Evolutionary conservation across 2,113 vertebrate genomes (phyloP).

Genomic region (Nerophis lumbriciformis): DNA sequence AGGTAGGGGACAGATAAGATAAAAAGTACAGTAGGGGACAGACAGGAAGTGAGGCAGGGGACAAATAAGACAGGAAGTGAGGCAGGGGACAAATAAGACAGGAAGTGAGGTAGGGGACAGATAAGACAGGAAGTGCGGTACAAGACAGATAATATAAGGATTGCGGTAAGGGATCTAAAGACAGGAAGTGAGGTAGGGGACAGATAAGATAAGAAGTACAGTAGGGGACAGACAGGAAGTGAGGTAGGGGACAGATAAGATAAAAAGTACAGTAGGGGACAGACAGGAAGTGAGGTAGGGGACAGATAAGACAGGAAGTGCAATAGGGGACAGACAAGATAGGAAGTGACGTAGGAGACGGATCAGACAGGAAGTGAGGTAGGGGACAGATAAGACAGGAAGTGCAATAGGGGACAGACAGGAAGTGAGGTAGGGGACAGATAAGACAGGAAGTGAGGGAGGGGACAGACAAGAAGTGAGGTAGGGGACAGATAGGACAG

Average conservation of each 20-base stretch:
- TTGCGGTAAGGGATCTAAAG: constrained; percentile 14
- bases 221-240: constrained; percentile 7
- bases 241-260: neutral
- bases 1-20: neutral
- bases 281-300: constrained; percentile 13
- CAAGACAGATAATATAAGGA: constrained; percentile 12
- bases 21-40: neutral
- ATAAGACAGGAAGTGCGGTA: constrained; percentile 13
- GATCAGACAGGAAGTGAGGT: constrained; percentile 14
- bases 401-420: constrained; percentile 5
- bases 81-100: constrained; percentile 11
- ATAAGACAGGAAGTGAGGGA: neutral
- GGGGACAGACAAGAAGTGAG: neutral
- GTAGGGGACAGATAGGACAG: constrained; percentile 3
- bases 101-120: neutral
- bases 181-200: constrained; percentile 1
- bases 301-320: constrained; percentile 7
- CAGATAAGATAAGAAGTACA: neutral
- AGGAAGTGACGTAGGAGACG: constrained; percentile 5
- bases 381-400: neutral
- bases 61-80: constrained; percentile 2
- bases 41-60: neutral
- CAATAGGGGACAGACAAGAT: constrained; percentile 6
- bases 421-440: constrained; percentile 5
- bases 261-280: too few species aligned